Evolutionary conservation across 2,113 vertebrate genomes (phyloP), one percentile per base, ranked within the genome.

Genomic region (Oceanodroma tethys): DNA sequence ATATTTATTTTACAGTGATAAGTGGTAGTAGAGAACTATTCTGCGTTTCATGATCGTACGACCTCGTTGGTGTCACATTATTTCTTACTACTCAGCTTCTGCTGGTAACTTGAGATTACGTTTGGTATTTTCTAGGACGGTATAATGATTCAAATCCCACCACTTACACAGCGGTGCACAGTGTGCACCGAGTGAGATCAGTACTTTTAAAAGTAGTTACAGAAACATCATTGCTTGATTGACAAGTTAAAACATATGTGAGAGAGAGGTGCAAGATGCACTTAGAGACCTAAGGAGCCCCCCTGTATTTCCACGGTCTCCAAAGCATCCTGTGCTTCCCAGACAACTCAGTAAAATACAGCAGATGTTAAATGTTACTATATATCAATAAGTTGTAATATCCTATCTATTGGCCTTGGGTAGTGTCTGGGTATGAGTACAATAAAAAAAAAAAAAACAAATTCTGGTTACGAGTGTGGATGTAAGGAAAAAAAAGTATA

Each of bases 11-110:
- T 60, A 50, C 13, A 62, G 42, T 52, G 16, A 2, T 16, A 50
- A 85, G 20, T 36, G 27, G 43, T 55, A 43, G n/a, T 19, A 60
- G 56, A 87, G 50, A 67, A 50, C 62, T 78, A 0, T 5, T 71
- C n/a, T 16, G 26, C 21, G 29, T 79, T 81, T 89, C 7, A 2
- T 67, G 30, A 29, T 72, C 0, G 0, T 65, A 20, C 2, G 0
- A 23, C 40, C 43, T 81, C 16, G 1, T 58, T 38, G 34, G 45
- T 73, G 43, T 76, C 53, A 75, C 7, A 0, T 72, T 80, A 25
- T 76, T 92, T 91, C 58, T 88, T 78, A 59, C 25, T 43, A 26
- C 30, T 65, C 27, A 66, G 25, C 18, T 91, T 92, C 85, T 76
- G n/a, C 29, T 90, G 58, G 25, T 83, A 56, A 47, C 7, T 59